These are phyloP conservation scores for Gymnocypris eckloni DNA, from an alignment of 2,797 vertebrate genomes.

Conservation along the genomic window DNA sequence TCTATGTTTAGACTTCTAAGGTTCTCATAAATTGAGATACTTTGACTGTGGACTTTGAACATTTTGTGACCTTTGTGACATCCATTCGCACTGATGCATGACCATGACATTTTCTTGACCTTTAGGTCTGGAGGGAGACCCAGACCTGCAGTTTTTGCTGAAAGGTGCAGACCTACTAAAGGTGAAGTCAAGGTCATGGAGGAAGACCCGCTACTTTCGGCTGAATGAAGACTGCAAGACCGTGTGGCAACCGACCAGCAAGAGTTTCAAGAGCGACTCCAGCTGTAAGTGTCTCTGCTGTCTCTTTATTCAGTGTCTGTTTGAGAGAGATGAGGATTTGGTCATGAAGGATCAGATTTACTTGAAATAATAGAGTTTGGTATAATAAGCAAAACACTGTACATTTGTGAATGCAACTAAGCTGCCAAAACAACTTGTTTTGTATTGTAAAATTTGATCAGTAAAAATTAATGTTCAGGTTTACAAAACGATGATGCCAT, in stretches of 20 bases:
- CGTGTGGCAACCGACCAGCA: slow-evolving; percentile 87
- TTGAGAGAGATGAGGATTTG: background rate
- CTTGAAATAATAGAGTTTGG: background rate
- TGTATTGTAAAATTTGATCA: background rate
- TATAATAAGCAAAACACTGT: background rate
- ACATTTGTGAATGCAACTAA: background rate
- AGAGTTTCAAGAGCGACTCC: slow-evolving; percentile 77
- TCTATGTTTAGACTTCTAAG: background rate
- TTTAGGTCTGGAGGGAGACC: slow-evolving; percentile 89
- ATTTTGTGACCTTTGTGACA: slow-evolving; percentile 4
- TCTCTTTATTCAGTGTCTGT: background rate
- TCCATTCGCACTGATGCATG: background rate
- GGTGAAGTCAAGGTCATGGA: slow-evolving; percentile 89
- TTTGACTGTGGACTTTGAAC: background rate
- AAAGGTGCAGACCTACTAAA: slow-evolving; percentile 86
- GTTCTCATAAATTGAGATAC: background rate
- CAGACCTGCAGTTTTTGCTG: slow-evolving; percentile 86
- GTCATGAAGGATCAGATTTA: background rate
- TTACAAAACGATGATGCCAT: background rate
- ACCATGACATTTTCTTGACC: background rate
- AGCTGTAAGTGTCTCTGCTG: slow-evolving; percentile 84
- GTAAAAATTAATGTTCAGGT: background rate
- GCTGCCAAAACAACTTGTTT: background rate
- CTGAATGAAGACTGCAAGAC: slow-evolving; percentile 94
- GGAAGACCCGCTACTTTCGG: slow-evolving; percentile 85